phyloP scores from a whole-genome alignment of 1,140 invertebrate genomes.

The honey bee (Apis mellifera) region DNA sequence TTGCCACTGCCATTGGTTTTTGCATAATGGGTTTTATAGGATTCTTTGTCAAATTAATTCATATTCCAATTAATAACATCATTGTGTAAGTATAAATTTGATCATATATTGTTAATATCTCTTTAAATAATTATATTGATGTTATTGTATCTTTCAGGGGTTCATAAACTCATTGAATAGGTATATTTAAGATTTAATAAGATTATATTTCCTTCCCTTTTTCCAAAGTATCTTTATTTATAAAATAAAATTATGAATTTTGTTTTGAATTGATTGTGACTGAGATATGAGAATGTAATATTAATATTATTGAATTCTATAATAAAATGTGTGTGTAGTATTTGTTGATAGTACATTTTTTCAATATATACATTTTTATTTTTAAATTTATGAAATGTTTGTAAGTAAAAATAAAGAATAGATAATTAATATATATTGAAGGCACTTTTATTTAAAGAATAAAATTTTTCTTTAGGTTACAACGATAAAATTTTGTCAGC shows the following conservation, averaged over 20 bases:
- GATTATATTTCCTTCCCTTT: constrained; percentile 37
- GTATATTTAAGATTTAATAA: constrained; percentile 65
- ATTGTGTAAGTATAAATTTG: constrained; percentile 90
- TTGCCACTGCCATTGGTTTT: constrained; percentile 99
- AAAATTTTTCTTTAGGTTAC: constrained; percentile 70
- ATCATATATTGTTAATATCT: neutral
- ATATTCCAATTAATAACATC: constrained; percentile 99
- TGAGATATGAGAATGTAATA: constrained; percentile 59
- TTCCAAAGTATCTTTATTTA: constrained; percentile 67
- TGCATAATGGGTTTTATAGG: constrained; percentile 99
- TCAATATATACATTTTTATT: neutral
- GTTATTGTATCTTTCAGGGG: constrained; percentile 68
- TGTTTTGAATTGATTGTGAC: constrained; percentile 64
- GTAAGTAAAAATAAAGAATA: constrained; percentile 7
- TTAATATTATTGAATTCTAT: constrained; percentile 70
- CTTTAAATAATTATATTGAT: constrained; percentile 1
- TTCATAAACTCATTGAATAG: constrained; percentile 67
- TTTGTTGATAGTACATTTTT: neutral
- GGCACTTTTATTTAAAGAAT: constrained; percentile 77
- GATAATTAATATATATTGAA: constrained; percentile 63
- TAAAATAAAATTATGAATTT: constrained; percentile 64
- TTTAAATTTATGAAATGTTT: neutral
- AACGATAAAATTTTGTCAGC: constrained; percentile 71
- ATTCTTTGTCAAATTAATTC: constrained; percentile 99
- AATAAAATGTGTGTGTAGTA: constrained; percentile 69